phyloP scores from a whole-genome alignment of 2,888 invertebrate genomes.

The Lacanobia oleracea region DNA sequence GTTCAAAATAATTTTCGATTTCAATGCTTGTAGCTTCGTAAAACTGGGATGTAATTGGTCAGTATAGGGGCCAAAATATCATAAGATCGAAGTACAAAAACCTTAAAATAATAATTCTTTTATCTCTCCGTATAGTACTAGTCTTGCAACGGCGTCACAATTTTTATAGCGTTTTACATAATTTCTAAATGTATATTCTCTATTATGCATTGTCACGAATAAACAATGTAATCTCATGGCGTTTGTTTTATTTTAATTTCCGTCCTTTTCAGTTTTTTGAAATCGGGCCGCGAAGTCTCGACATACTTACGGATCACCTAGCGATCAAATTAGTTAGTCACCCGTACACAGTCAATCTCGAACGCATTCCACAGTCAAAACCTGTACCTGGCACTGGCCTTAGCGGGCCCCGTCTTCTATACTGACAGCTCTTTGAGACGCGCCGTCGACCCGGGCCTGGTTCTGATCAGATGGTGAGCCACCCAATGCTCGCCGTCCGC shows the following conservation, averaged over 20 bases:
- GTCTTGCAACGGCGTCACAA: slow-evolving; percentile 81
- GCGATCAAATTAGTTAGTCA: too few relatives aligned
- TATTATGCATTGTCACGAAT: slow-evolving; percentile 89
- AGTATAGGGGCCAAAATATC: slow-evolving; percentile 56
- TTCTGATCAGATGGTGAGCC: too few relatives aligned
- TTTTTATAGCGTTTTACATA: slow-evolving; percentile 80
- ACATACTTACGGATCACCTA: too few relatives aligned
- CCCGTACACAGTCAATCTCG: too few relatives aligned
- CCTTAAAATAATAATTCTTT: slow-evolving; percentile 47
- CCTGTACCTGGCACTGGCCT: too few relatives aligned
- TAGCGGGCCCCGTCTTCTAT: too few relatives aligned
- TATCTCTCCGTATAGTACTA: slow-evolving; percentile 70
- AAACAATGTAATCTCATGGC: slow-evolving; percentile 86
- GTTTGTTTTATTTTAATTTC: slow-evolving; percentile 70
- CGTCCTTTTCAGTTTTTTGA: too few relatives aligned
- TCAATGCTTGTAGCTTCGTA: slow-evolving; percentile 26
- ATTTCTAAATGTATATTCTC: slow-evolving; percentile 80
- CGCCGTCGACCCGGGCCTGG: too few relatives aligned
- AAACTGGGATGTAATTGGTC: slow-evolving; percentile 59
- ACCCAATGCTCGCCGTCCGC: too few relatives aligned
- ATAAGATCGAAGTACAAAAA: slow-evolving; percentile 70
- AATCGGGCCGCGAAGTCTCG: too few relatives aligned
- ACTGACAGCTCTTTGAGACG: too few relatives aligned
- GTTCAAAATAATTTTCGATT: slow-evolving; percentile 22
- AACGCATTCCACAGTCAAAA: too few relatives aligned